A percentile compares a stretch with the other conserved stretches of the same genome.
These are phyloP conservation scores for Subacronicta megacephala DNA, from an alignment of 2,888 invertebrate genomes.

Conservation along the genomic window DNA sequence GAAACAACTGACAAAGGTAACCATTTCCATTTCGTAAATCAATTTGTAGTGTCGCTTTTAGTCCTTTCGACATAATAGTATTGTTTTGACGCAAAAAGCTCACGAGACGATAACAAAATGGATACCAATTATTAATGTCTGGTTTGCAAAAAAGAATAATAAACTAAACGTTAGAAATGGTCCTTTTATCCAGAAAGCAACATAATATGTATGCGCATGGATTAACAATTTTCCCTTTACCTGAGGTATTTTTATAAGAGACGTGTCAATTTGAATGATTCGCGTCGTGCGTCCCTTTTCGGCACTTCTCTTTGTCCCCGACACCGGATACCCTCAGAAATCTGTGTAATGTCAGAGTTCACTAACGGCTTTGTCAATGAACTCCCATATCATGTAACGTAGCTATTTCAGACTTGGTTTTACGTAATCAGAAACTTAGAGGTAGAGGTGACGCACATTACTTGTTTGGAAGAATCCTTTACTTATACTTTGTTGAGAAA, in stretches of 20 bases:
- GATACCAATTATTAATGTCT: background rate
- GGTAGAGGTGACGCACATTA: conserved; percentile 14
- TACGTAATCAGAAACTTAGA: conserved; percentile 8
- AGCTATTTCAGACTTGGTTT: conserved; percentile 9
- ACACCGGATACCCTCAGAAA: conserved; percentile 20
- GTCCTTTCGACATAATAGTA: background rate
- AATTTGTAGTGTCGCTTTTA: background rate
- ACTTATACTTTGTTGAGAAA: conserved; percentile 7
- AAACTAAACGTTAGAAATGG: too few relatives aligned
- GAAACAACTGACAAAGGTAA: too few relatives aligned
- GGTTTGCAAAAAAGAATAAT: too few relatives aligned
- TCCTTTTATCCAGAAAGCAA: background rate
- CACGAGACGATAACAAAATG: conserved; percentile 1
- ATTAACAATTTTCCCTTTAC: conserved; percentile 10
- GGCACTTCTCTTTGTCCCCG: conserved; percentile 34
- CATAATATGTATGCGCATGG: background rate
- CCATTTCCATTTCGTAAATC: too few relatives aligned
- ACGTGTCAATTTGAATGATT: conserved; percentile 32
- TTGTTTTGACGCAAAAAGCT: conserved; percentile 5
- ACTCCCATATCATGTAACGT: conserved; percentile 19
- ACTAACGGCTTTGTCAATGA: conserved; percentile 36
- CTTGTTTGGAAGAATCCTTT: conserved; percentile 3
- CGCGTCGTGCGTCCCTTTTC: conserved; percentile 33
- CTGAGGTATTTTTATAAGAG: conserved; percentile 26
- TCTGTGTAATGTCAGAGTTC: conserved; percentile 51